phyloP scores from a whole-genome alignment of 2,888 invertebrate species.

The Zaprionus lineosus region DNA sequence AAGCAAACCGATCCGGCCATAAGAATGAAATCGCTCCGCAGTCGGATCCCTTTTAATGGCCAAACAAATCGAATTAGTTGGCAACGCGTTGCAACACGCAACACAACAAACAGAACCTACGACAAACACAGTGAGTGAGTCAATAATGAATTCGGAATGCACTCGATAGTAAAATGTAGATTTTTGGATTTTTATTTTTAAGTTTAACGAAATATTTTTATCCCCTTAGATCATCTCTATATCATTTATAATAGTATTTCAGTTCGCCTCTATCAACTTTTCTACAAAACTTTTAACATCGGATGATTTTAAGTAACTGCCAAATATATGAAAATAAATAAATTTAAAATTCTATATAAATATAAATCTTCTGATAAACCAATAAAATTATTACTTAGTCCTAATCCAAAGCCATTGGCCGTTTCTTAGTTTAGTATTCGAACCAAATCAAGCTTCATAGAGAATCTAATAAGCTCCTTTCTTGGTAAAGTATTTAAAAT shows the following conservation, averaged over 20 bases:
- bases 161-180: too few species aligned
- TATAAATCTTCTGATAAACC: too few species aligned
- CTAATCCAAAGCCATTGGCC: too few species aligned
- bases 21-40: constrained; percentile 38
- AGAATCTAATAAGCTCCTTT: constrained; percentile 5
- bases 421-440: not conserved
- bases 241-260: too few species aligned
- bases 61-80: constrained; percentile 68
- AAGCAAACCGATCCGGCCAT: constrained; percentile 16
- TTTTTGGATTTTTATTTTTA: too few species aligned
- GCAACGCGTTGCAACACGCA: constrained; percentile 54
- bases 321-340: not conserved
- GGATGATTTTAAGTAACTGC: too few species aligned
- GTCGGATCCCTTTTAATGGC: constrained; percentile 47
- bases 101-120: constrained; percentile 29
- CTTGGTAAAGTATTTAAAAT: constrained; percentile 46
- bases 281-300: too few species aligned
- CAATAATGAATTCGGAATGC: constrained; percentile 14
- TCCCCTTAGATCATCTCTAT: too few species aligned
- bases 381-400: too few species aligned
- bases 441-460: not conserved
- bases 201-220: too few species aligned
- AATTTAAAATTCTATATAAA: not conserved
- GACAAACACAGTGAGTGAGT: not conserved
- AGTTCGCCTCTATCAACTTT: too few species aligned